Evolutionary conservation across 2,113 vertebrate genomes (phyloP), one percentile per base, ranked within the genome.

Genomic region (Halichoeres trimaculatus): DNA sequence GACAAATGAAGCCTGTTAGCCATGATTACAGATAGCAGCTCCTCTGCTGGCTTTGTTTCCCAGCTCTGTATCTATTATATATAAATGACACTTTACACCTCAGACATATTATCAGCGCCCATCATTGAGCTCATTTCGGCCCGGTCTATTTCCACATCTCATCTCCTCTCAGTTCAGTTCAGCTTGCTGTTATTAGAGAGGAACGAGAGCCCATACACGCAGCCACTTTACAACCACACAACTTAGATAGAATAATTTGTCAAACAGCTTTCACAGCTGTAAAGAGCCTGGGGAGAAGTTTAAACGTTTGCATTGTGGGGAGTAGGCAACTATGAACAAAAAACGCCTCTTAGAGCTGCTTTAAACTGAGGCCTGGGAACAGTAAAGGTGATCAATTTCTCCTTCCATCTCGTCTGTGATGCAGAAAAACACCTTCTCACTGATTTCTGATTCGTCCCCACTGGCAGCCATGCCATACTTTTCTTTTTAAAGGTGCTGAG

Each of bases 61-160:
- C 30, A 30, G 30, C 30, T 30, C 6, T 30, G 6, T 30, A 30
- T 30, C 30, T 3, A 30, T 30, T 30, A 30, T 4, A 30, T 30
- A 30, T 30, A 30, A 30, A 30, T 30, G 30, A 30, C 6, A 34
- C 43, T 48, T 53, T 75, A 26, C 56, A 45, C 20, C 0, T 1
- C 65, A 63, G 57, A 34, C 4, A 12, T 78, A 80, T 77, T 67
- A 47, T 80, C 43, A 50, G 40, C 64, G 67, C 60, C 60, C 20
- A 80, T 86, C 36, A 56, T 72, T 5, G 7, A 70, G 53, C 65
- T 83, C 73, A 14, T 3, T 58, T 56, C 55, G 24, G 65, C 59
- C 55, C 81, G 72, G 72, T 88, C 85, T 76, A 70, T 85, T 89
- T 89, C 64, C 81, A 65, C 75, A 73, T 89, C 81, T 86, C 71